Evolutionary conservation across 2,888 invertebrate genomes (phyloP).

Genomic region (Silvanus unidentatus): DNA sequence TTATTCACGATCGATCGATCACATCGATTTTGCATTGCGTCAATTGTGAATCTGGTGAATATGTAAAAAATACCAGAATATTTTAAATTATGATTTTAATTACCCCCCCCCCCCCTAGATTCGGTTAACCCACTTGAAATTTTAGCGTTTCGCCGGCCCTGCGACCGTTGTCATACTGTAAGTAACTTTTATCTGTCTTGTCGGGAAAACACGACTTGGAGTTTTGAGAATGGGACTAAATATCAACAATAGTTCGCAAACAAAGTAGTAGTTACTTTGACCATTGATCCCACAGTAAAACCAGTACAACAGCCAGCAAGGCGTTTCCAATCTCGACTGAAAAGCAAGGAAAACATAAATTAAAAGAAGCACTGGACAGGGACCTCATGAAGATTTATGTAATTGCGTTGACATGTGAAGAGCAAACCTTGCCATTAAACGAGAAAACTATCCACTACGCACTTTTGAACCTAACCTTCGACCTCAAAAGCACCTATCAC

Average conservation of each 20-base stretch:
- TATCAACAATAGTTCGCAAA: background rate
- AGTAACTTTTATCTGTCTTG: too few relatives aligned
- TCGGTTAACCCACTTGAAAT: too few relatives aligned
- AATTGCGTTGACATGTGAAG: conserved; percentile 35
- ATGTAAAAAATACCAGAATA: too few relatives aligned
- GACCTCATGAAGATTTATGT: conserved; percentile 33
- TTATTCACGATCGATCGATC: too few relatives aligned
- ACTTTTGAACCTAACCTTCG: conserved; percentile 20
- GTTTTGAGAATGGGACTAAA: background rate
- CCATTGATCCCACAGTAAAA: background rate
- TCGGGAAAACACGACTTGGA: background rate
- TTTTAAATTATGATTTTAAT: too few relatives aligned
- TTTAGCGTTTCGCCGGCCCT: too few relatives aligned
- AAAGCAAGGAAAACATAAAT: conserved; percentile 7
- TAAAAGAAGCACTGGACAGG: conserved; percentile 12
- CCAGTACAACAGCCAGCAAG: too few relatives aligned
- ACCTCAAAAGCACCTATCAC: conserved; percentile 24
- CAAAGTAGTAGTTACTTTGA: background rate
- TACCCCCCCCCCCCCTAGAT: too few relatives aligned
- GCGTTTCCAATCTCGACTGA: background rate
- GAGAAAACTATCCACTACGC: conserved; percentile 18
- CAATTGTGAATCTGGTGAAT: too few relatives aligned
- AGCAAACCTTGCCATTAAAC: conserved; percentile 27
- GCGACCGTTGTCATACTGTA: too few relatives aligned
- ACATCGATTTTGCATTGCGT: too few relatives aligned